Evolutionary conservation across 2,888 invertebrate genomes (phyloP), one percentile per base, ranked within the genome.

Genomic region (Thera britannica): DNA sequence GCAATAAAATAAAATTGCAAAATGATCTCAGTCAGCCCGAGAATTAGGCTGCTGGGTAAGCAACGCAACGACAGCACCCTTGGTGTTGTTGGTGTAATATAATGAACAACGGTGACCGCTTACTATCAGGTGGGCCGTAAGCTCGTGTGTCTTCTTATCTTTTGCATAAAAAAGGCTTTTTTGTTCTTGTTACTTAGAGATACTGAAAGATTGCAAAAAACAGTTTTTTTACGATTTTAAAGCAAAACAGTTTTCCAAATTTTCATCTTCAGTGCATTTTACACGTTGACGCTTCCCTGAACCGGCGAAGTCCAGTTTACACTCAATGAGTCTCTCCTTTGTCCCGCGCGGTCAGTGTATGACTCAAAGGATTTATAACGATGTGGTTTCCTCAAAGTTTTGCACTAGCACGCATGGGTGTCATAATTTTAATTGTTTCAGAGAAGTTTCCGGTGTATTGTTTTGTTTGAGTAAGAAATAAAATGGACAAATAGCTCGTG

Each of bases 351-450:
- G 82, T 78, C 82, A 80, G 67, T 65, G 72, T 74, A 51, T 60
- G 67, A 75, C 77, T 77, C 81, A 83, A 83, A 77, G 74, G 74
- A 68, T 67, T 75, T 70, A 70, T 88, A 88, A 85, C 83, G 82
- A 84, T 83, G 87, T 76, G 90, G 90, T 85, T 75, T 8, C 68
- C 71, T 65, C 76, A 75, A 83, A 84, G 76, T 82, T 82, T 77
- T 73, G 72, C 78, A 75, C 73, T 75, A 80, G 70, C 73, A 89
- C 86, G 92, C 88, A 77, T 83, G 81, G 79, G 59, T 86, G 78
- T 86, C 79, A 89, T 78, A 68, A 77, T 90, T 92, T 90, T 92
- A 92, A 92, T 89, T 90, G 81, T 77, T 73, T 74, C 72, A n/a
- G n/a, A 11, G 56, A 3, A 36, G 36, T 44, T 52, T n/a, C 9